A percentile compares a stretch with the other conserved stretches of the same genome.
phyloP scores from a whole-genome alignment of 2,113 vertebrate genomes.

The Globicephala melas region DNA sequence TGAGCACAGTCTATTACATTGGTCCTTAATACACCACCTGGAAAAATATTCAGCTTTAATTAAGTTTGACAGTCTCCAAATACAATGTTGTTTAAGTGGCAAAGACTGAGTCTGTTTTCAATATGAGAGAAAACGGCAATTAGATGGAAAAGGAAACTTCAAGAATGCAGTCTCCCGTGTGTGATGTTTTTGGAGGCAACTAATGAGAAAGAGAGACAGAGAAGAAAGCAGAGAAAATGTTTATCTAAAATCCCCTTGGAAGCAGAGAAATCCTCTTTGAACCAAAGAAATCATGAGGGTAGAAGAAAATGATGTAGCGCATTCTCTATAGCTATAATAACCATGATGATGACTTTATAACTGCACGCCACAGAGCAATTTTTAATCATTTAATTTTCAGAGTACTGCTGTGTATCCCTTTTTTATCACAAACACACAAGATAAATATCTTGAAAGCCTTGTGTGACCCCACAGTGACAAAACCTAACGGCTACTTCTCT shows the following conservation, averaged over 20 bases:
- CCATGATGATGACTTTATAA: not conserved
- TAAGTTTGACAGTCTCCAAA: conserved; percentile 33
- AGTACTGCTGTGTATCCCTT: not conserved
- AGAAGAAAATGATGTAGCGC: not conserved
- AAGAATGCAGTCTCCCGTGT: not conserved
- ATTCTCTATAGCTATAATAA: not conserved
- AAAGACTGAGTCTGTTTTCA: not conserved
- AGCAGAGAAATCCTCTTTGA: not conserved
- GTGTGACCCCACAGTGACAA: not conserved
- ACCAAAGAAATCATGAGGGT: not conserved
- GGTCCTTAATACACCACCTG: conserved; percentile 26
- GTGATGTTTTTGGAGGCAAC: not conserved
- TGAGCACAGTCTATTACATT: not conserved
- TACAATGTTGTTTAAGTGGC: not conserved
- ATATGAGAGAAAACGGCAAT: not conserved
- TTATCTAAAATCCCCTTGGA: conserved; percentile 1
- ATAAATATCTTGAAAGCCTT: not conserved
- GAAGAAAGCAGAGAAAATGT: not conserved
- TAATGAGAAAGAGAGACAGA: conserved; percentile 26
- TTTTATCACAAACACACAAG: not conserved
- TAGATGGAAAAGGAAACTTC: conserved; percentile 22
- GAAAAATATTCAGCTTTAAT: conserved; percentile 59
- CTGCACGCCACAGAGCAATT: not conserved
- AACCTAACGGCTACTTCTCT: not conserved
- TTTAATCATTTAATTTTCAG: not conserved